phyloP scores from a whole-genome alignment of 2,888 invertebrate genomes.

The Teinopalpus imperialis region DNA sequence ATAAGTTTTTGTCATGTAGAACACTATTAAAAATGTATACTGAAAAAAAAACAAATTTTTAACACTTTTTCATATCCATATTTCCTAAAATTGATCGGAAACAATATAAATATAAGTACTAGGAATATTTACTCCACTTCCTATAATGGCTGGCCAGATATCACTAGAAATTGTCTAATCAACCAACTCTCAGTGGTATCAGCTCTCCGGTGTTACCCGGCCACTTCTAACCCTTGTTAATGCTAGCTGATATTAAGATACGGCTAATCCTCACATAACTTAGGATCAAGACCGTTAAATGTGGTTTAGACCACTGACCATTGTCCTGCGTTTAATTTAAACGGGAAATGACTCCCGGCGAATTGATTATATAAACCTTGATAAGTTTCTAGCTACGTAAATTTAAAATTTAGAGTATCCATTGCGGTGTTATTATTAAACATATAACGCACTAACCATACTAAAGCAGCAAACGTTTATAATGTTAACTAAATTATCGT shows the following conservation, averaged over 20 bases:
- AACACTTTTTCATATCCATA: too few species aligned
- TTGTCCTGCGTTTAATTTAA: slow-evolving; percentile 80
- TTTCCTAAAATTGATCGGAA: too few species aligned
- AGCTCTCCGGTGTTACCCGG: slow-evolving; percentile 28
- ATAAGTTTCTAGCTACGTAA: not conserved
- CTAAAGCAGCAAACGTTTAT: slow-evolving; percentile 29
- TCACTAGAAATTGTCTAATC: slow-evolving; percentile 6
- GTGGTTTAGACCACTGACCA: slow-evolving; percentile 69
- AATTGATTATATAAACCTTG: slow-evolving; percentile 70
- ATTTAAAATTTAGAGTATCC: slow-evolving; percentile 7
- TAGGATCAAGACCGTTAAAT: slow-evolving; percentile 72
- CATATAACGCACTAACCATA: not conserved
- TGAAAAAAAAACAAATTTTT: too few species aligned
- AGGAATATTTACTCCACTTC: too few species aligned
- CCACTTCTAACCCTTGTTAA: slow-evolving; percentile 50
- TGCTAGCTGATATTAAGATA: slow-evolving; percentile 74
- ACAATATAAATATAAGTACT: too few species aligned
- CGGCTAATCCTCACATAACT: slow-evolving; percentile 79
- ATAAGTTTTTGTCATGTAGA: too few species aligned
- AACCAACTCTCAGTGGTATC: not conserved
- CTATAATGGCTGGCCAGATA: not conserved
- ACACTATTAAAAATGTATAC: too few species aligned
- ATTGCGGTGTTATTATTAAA: slow-evolving; percentile 28
- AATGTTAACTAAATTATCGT: not conserved
- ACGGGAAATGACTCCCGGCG: slow-evolving; percentile 43